Conservation (phyloP, 2,797 vertebrate genomes). For the Hipposideros larvatus region DNA sequence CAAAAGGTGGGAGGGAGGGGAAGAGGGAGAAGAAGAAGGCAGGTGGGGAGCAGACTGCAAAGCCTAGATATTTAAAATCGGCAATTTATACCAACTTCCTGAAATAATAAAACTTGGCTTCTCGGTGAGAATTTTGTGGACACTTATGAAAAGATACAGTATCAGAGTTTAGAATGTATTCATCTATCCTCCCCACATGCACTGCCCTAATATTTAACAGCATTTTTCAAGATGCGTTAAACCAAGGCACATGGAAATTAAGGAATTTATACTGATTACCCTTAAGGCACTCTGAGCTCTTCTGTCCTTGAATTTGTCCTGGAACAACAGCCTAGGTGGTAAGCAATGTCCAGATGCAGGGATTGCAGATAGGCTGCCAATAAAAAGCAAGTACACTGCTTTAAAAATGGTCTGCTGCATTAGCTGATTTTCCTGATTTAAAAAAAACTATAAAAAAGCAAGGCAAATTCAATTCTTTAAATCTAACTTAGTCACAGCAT, state of each 20-base stretch:
- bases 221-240: conserved; percentile 53
- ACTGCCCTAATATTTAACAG: background rate
- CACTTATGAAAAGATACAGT: background rate
- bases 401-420: conserved; percentile 80
- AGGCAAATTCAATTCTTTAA: conserved; percentile 18
- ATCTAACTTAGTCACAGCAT: background rate
- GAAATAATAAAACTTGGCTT: background rate
- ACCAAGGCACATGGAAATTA: background rate
- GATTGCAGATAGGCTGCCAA: conserved; percentile 86
- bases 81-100: conserved; percentile 4
- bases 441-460: conserved; percentile 46
- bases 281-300: conserved; percentile 81
- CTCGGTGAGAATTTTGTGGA: background rate
- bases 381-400: conserved; percentile 83
- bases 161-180: background rate
- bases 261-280: background rate
- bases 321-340: conserved; percentile 82
- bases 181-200: background rate
- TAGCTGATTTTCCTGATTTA: conserved; percentile 65
- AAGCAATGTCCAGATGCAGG: conserved; percentile 83
- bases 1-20: background rate
- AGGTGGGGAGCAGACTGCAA: background rate
- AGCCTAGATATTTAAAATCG: background rate
- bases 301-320: conserved; percentile 86
- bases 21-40: background rate